These are phyloP conservation scores for Pterois miles DNA, from an alignment of 2,797 vertebrate species.

Conservation along the genomic window DNA sequence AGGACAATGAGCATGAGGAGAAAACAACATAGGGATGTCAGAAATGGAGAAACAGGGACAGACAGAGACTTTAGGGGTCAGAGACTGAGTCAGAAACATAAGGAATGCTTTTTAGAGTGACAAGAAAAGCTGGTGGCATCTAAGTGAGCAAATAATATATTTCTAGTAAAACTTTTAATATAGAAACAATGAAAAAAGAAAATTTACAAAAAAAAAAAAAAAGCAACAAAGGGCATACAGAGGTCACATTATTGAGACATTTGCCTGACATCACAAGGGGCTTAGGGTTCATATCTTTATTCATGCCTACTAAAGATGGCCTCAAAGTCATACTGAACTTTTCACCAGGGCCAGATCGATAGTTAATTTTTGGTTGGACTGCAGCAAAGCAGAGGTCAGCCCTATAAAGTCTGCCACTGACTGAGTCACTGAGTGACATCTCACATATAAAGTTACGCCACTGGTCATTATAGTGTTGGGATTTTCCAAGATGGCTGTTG, in stretches of 20 bases:
- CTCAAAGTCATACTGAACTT: neutral
- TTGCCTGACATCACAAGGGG: neutral
- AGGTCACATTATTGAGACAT: neutral
- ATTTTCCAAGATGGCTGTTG: neutral
- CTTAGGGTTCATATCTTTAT: neutral
- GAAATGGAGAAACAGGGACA: conserved; percentile 55
- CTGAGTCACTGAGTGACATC: neutral
- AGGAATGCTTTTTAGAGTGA: conserved; percentile 35
- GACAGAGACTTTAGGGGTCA: conserved; percentile 68
- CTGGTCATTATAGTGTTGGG: neutral
- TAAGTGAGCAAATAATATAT: neutral
- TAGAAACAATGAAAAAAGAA: neutral
- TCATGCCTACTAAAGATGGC: neutral
- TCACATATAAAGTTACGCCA: neutral
- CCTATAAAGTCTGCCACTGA: neutral
- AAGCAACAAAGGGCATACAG: neutral
- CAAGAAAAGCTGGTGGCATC: conserved; percentile 42
- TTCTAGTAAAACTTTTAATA: neutral
- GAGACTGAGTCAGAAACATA: conserved; percentile 56
- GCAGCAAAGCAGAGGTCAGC: neutral
- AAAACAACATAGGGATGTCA: conserved; percentile 65
- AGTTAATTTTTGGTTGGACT: neutral
- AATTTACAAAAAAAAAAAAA: neutral
- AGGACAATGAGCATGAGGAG: conserved; percentile 64
- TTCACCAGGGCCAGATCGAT: neutral